phyloP scores from a whole-genome alignment of 2,797 vertebrate species.

The Danionella dracula region DNA sequence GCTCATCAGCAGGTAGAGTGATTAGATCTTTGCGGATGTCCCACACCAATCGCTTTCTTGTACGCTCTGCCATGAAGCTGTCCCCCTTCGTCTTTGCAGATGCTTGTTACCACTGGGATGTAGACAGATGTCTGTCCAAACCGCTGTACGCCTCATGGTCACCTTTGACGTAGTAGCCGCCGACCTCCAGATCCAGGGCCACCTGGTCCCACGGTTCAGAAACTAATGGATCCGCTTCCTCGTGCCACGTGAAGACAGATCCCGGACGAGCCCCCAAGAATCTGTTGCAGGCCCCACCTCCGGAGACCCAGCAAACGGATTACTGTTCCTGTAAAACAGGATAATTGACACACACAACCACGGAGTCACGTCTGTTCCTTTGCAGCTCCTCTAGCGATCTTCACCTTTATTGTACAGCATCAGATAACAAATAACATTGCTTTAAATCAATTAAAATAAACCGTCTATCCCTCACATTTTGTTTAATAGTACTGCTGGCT shows the following conservation, averaged over 20 bases:
- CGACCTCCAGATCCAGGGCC: not conserved
- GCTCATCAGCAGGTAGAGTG: not conserved
- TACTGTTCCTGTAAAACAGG: too few relatives aligned
- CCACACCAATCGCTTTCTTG: not conserved
- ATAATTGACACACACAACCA: too few relatives aligned
- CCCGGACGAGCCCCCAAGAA: constrained; percentile 1
- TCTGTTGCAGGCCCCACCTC: not conserved
- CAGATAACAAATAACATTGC: too few relatives aligned
- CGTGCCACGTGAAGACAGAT: not conserved
- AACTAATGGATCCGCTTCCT: not conserved
- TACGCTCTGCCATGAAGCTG: not conserved
- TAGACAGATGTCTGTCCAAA: not conserved
- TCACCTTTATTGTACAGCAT: too few relatives aligned
- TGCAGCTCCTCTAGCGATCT: too few relatives aligned
- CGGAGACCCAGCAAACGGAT: too few relatives aligned
- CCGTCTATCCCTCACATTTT: too few relatives aligned
- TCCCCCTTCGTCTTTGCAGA: not conserved
- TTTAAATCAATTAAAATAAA: too few relatives aligned
- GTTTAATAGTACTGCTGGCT: too few relatives aligned
- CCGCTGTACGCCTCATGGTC: not conserved
- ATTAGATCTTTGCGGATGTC: not conserved
- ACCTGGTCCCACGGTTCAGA: not conserved
- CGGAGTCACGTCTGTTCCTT: too few relatives aligned
- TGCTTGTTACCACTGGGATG: not conserved
- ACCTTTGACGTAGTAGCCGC: not conserved